Evolutionary conservation across 1,140 invertebrate species (phyloP), one percentile per base, ranked within the genome.

Genomic region (Megalopta genalis): DNA sequence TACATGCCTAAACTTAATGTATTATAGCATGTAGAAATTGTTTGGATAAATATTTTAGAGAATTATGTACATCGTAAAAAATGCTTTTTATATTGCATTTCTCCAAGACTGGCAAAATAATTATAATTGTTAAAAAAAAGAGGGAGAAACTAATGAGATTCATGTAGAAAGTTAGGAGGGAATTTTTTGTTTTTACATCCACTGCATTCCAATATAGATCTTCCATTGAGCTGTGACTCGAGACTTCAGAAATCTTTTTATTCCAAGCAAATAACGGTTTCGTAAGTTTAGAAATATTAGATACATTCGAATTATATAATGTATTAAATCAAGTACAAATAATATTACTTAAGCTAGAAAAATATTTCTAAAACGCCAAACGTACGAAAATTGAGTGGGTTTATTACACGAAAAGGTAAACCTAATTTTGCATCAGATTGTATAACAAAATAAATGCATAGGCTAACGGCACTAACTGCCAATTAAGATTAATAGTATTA

Each of bases 281-380:
- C 16, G 23, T 81, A 77, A 77, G 54, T 78, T 68, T 82, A 66
- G 49, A 64, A 57, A 72, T 82, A 80, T 52, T 82, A 54, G n/a
- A 69, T 76, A 60, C 42, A 71, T 84, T 63, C 59, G 57, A 81
- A 49, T 63, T 80, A 73, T 69, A 83, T 68, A 70, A 77, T 74
- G 69, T 83, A 82, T 81, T 88, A 80, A 87, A 83, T 73, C 76
- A 81, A 89, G 88, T 90, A 90, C 88, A 90, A 90, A 90, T 81
- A 86, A 60, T 83, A 59, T 80, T 80, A 82, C 84, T 82, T 81
- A 81, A 74, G 73, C 37, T 82, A 72, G 46, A 80, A 69, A 57
- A 27, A 71, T 65, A 77, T 85, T 86, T 74, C 77, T 77, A 70
- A 81, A 67, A 84, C 49, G 73, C 64, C 74, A 85, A 75, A 78